Conservation (phyloP, 2,888 invertebrate genomes). For the Belgica antarctica region DNA sequence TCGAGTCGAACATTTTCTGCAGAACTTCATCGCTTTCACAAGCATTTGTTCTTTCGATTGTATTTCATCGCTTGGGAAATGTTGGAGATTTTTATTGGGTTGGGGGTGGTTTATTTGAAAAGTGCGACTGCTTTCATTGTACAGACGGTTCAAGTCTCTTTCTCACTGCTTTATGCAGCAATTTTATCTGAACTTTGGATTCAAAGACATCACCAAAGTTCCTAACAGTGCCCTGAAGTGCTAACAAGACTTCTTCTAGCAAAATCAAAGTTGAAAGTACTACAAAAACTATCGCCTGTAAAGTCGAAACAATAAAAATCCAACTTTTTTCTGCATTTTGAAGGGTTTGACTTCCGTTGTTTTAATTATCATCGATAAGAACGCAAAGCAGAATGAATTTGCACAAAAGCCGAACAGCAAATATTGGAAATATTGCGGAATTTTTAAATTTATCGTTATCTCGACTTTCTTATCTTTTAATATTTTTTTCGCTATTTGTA, state of each 20-base stretch:
- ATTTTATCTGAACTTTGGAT: neutral
- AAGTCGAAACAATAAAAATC: neutral
- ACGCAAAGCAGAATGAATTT: neutral
- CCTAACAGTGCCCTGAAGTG: neutral
- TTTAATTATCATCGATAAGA: conserved; percentile 24
- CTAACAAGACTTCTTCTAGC: too few relatives aligned
- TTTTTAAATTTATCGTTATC: too few relatives aligned
- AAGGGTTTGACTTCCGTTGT: neutral
- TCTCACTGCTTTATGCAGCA: neutral
- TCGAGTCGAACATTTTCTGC: conserved; percentile 12
- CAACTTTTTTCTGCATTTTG: neutral
- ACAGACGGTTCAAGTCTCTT: neutral
- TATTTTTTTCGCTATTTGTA: conserved; percentile 24
- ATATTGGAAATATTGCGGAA: too few relatives aligned
- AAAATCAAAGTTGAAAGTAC: too few relatives aligned
- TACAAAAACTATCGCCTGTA: too few relatives aligned
- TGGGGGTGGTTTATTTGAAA: neutral
- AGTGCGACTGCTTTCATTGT: neutral
- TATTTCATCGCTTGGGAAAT: neutral
- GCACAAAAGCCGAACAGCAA: neutral
- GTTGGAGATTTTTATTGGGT: neutral
- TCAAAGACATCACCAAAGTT: neutral
- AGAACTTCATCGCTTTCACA: neutral
- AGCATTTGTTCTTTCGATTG: conserved; percentile 22
- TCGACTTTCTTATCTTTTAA: too few relatives aligned